Evolutionary conservation across 2,797 vertebrate species (phyloP).

Genomic region (Microctenopoma lineatum): DNA sequence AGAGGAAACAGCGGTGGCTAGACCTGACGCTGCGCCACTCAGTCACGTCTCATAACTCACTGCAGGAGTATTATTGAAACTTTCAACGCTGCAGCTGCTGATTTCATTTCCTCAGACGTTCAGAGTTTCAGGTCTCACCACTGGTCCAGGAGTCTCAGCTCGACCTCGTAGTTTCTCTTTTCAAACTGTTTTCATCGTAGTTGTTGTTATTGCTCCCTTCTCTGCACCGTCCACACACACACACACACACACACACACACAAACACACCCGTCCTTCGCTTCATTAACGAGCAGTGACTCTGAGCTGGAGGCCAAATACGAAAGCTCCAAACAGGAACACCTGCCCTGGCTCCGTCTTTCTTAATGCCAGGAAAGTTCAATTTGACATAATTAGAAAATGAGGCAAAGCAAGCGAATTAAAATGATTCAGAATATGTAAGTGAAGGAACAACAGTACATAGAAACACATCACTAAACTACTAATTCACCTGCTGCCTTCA

Average conservation of each 20-base stretch:
- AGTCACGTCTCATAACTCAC: slow-evolving; percentile 66
- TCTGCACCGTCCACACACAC: neutral
- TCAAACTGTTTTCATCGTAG: no score
- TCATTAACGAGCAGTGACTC: slow-evolving; percentile 21
- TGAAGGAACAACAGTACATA: slow-evolving; percentile 4
- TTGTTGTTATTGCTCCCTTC: no score
- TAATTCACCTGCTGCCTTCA: no score
- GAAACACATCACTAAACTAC: neutral
- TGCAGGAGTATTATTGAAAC: slow-evolving; percentile 56
- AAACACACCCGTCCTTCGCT: neutral
- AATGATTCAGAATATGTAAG: slow-evolving; percentile 24
- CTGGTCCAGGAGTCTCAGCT: slow-evolving; percentile 36
- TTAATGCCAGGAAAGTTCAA: slow-evolving; percentile 21
- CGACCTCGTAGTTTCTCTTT: slow-evolving; percentile 48
- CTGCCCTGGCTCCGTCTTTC: slow-evolving; percentile 1
- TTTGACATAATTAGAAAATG: slow-evolving; percentile 36
- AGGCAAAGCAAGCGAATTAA: neutral
- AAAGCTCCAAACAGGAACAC: slow-evolving; percentile 27
- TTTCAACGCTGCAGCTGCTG: slow-evolving; percentile 36
- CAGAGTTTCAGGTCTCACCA: slow-evolving; percentile 10
- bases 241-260: neutral
- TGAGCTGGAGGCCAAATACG: neutral
- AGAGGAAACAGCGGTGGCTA: slow-evolving; percentile 63
- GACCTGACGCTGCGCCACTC: slow-evolving; percentile 58
- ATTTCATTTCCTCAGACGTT: slow-evolving; percentile 52